Percentiles rank a stretch among this genome's conserved stretches.
These are phyloP conservation scores for Antitype chi DNA, from an alignment of 2,888 invertebrate species.

Conservation along the genomic window DNA sequence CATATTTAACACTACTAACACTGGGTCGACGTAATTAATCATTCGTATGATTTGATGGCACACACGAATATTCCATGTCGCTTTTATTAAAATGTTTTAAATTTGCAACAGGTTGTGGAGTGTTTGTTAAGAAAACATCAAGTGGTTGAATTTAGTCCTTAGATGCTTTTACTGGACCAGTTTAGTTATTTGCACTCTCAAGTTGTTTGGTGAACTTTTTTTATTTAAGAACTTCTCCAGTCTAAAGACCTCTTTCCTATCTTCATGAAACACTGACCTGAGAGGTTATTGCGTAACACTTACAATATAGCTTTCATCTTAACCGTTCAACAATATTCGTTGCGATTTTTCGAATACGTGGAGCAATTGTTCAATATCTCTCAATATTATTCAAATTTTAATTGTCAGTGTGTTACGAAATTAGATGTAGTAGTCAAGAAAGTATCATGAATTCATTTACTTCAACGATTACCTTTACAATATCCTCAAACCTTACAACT, in stretches of 20 bases:
- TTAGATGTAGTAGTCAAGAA: neutral
- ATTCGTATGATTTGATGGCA: conserved; percentile 51
- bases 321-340: too few relatives aligned
- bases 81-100: conserved; percentile 46
- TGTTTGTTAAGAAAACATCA: conserved; percentile 43
- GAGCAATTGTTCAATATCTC: too few relatives aligned
- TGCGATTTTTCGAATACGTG: too few relatives aligned
- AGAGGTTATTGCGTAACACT: too few relatives aligned
- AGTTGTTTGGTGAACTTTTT: neutral
- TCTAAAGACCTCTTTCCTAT: neutral
- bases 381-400: too few relatives aligned
- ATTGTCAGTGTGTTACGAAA: too few relatives aligned
- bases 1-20: conserved; percentile 54
- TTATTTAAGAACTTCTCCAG: neutral
- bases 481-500: neutral
- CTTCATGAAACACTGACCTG: neutral
- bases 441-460: neutral
- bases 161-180: neutral
- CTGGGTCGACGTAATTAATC: conserved; percentile 44
- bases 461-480: neutral
- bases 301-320: too few relatives aligned
- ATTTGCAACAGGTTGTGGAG: conserved; percentile 47
- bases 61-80: conserved; percentile 43
- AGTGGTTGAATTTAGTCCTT: conserved; percentile 30
- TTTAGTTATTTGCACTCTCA: neutral